Evolutionary conservation across 2,888 invertebrate species (phyloP).

Genomic region (Cheilosia vulpina): DNA sequence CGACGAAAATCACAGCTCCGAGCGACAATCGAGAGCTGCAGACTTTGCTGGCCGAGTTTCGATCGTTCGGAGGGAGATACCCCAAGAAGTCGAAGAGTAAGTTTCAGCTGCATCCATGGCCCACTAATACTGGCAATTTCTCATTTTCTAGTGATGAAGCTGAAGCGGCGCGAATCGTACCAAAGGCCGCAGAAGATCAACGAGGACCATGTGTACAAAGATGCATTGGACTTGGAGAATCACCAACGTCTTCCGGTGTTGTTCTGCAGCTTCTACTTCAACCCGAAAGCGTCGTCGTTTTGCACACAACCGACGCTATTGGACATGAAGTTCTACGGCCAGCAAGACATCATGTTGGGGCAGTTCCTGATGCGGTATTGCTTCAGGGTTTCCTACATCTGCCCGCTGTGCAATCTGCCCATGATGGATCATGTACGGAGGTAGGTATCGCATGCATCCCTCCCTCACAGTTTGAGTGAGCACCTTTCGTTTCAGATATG

Average conservation of each 20-base stretch:
- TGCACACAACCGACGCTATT: slow-evolving; percentile 82
- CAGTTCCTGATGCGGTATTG: slow-evolving; percentile 97
- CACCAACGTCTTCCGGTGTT: slow-evolving; percentile 95
- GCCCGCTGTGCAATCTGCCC: slow-evolving; percentile 91
- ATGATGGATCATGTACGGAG: slow-evolving; percentile 94
- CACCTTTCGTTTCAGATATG: slow-evolving; percentile 85
- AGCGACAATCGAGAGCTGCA: slow-evolving; percentile 88
- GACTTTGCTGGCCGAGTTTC: slow-evolving; percentile 91
- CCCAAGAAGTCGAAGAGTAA: slow-evolving; percentile 81
- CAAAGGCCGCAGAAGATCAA: slow-evolving; percentile 80
- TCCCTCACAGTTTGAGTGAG: not conserved
- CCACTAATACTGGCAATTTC: no score
- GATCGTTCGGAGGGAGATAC: slow-evolving; percentile 92
- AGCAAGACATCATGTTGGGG: slow-evolving; percentile 97
- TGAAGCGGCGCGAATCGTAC: slow-evolving; percentile 78
- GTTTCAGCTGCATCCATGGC: slow-evolving; percentile 14
- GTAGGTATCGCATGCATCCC: slow-evolving; percentile 77
- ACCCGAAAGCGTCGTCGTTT: slow-evolving; percentile 82
- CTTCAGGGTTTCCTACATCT: slow-evolving; percentile 92
- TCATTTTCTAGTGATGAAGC: slow-evolving; percentile 78
- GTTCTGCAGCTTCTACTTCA: slow-evolving; percentile 89
- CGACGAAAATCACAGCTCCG: slow-evolving; percentile 87
- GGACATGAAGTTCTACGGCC: slow-evolving; percentile 96
- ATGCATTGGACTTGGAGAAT: slow-evolving; percentile 91
- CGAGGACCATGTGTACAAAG: slow-evolving; percentile 83